These are phyloP conservation scores for Saturnia japonica DNA, from an alignment of 2,888 invertebrate species.

Conservation along the genomic window DNA sequence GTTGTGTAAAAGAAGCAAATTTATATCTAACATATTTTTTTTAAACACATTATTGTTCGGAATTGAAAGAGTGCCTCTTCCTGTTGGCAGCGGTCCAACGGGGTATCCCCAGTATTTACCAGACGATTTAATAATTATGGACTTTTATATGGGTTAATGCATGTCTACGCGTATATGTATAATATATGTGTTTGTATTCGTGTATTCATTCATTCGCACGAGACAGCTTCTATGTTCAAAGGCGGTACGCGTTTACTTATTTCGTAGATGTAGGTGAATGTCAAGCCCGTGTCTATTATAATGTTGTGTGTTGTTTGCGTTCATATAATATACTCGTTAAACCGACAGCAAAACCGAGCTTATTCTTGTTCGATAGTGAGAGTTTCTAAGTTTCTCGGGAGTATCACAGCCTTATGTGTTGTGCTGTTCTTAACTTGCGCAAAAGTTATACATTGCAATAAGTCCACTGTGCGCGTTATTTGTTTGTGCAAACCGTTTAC, in stretches of 20 bases:
- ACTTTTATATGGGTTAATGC: conserved; percentile 64
- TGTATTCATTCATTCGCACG: conserved; percentile 50
- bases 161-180: conserved; percentile 49
- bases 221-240: conserved; percentile 40
- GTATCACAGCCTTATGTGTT: conserved; percentile 18
- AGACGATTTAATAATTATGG: conserved; percentile 76
- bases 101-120: conserved; percentile 76
- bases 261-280: conserved; percentile 55
- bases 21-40: conserved; percentile 45
- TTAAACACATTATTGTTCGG: conserved; percentile 62
- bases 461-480: not conserved
- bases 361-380: conserved; percentile 73
- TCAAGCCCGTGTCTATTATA: conserved; percentile 48
- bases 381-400: conserved; percentile 66
- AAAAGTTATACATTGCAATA: not conserved
- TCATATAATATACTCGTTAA: conserved; percentile 42
- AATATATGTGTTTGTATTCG: conserved; percentile 46
- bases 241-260: conserved; percentile 38
- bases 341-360: conserved; percentile 60
- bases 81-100: conserved; percentile 75
- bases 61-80: conserved; percentile 73
- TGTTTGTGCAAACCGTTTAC: not conserved
- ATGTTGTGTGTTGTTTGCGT: conserved; percentile 54
- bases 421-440: conserved; percentile 24
- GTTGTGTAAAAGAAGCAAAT: conserved; percentile 42